Base-by-base conservation (phyloP, 2,888 invertebrate species). In the Crocallis elinguaria region DNA sequence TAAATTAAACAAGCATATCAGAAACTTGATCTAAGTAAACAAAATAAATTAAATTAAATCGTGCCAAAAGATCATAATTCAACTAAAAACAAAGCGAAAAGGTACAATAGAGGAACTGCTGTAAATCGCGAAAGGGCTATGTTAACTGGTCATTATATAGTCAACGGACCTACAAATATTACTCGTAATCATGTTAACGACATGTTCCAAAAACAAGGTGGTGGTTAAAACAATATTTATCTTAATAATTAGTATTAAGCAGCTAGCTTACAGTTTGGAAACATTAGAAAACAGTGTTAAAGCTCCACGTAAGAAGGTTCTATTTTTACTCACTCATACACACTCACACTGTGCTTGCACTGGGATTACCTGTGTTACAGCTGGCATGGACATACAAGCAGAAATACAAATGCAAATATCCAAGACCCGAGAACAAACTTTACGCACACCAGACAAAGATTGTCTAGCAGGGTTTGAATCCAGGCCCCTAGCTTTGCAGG, bases 181-280 rank as follows among this genome's bases (percentile, higher is more conserved):
- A 75, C 73, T 73, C 69, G 72, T 73, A 77, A 73, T 71, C 75
- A 73, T 71, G 77, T 79, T 82, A 86, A 84, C 81, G 78, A 77
- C 73, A 69, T 70, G 71, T 71, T 75, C 75, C 75, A 69, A 80
- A 85, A 88, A 88, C 87, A 86, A 80, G 80, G 82, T 80, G 42
- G 77, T 79, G 79, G 80, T 84, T 86, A 82, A 83, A 84, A 77
- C 79, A 83, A 85, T 89, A 89, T 89, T 88, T 89, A 90, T 89
- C 90, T 88, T 83, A 87, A 89, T 89, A 89, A 90, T 90, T 90
- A 90, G 89, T 88, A 81, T 83, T 86, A 87, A 83, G 82, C 77
- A 78, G 82, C 77, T 74, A 79, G 83, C 80, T 77, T 73, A 81
- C 52, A 54, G 43, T 38, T 25, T 5, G 11, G 14, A 0, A 13